Evolutionary conservation across 2,113 vertebrate genomes (phyloP).

Genomic region (Hirundichthys speculiger): DNA sequence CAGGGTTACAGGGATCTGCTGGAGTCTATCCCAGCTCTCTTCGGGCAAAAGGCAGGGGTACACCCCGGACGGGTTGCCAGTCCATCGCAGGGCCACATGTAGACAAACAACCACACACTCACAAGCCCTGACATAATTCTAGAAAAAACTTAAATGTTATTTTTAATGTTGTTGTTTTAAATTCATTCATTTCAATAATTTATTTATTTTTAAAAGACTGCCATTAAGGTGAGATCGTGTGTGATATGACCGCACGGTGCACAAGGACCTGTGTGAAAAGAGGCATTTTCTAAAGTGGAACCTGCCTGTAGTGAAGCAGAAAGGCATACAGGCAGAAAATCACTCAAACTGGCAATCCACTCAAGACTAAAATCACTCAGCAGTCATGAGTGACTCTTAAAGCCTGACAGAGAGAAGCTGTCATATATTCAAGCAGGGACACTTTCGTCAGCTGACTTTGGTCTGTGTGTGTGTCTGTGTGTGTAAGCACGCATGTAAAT

Average conservation of each 20-base stretch:
- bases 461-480: constrained; percentile 28
- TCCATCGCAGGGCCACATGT: too few relatives aligned
- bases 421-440: constrained; percentile 56
- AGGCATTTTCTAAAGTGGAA: constrained; percentile 50
- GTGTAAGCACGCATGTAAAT: neutral
- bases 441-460: constrained; percentile 33
- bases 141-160: too few relatives aligned
- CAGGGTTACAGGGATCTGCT: too few relatives aligned
- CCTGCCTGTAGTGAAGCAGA: constrained; percentile 29
- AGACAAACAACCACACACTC: too few relatives aligned
- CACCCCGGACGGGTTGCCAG: too few relatives aligned
- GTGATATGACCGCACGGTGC: constrained; percentile 17
- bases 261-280: constrained; percentile 29
- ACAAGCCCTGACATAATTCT: too few relatives aligned
- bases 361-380: constrained; percentile 70
- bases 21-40: too few relatives aligned
- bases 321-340: constrained; percentile 59
- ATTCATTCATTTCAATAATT: too few relatives aligned
- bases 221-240: too few relatives aligned
- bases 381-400: constrained; percentile 65
- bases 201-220: too few relatives aligned
- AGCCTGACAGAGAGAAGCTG: constrained; percentile 59
- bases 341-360: constrained; percentile 66
- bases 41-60: too few relatives aligned
- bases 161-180: too few relatives aligned